A percentile compares a stretch with the other conserved stretches of the same genome.
Evolutionary conservation across 2,888 invertebrate species (phyloP).

Genomic region (Xestoiulus laeticollis): DNA sequence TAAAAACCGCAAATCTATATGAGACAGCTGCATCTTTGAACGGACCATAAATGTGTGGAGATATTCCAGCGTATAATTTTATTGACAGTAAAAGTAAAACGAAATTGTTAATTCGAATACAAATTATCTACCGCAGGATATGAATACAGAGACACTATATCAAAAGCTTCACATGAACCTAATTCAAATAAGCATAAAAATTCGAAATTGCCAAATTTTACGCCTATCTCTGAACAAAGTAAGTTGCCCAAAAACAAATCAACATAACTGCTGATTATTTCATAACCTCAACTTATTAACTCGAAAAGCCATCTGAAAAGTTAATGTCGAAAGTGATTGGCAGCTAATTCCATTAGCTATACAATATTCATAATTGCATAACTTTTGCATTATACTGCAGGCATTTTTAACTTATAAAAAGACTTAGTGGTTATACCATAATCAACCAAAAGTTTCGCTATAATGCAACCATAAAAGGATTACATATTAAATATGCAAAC

Average conservation of each 20-base stretch:
- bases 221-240: not conserved
- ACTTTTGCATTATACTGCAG: no score
- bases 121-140: not conserved
- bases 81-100: not conserved
- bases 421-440: no score
- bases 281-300: no score
- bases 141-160: not conserved
- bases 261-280: not conserved
- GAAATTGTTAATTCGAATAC: not conserved
- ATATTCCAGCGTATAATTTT: constrained; percentile 5
- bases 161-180: not conserved
- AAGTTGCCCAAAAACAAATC: not conserved
- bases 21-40: not conserved
- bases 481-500: no score
- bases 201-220: not conserved
- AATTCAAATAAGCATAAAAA: not conserved
- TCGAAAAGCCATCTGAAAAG: not conserved
- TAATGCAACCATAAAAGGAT: no score
- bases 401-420: no score
- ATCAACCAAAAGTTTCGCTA: no score
- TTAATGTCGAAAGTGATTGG: no score
- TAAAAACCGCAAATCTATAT: constrained; percentile 33
- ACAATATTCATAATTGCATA: no score
- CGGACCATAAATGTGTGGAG: not conserved
- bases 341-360: no score